Conservation (phyloP, 2,888 invertebrate genomes). For the Anticlea derivata region DNA sequence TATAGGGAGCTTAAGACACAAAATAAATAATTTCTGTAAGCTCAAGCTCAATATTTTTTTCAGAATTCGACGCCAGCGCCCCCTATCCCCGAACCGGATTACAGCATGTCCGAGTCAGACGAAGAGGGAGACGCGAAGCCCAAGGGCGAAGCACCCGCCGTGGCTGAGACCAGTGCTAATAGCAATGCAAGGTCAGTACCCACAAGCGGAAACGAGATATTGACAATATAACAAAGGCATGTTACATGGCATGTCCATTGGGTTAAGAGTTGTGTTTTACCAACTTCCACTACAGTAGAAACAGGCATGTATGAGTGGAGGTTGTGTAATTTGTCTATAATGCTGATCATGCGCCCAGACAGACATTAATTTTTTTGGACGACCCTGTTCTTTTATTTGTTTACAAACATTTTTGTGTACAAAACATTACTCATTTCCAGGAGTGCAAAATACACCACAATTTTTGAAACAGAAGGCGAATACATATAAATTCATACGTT, state of each 20-base stretch:
- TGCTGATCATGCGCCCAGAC: too few species aligned
- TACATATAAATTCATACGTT: constrained; percentile 41
- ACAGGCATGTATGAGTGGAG: too few species aligned
- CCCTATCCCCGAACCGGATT: constrained; percentile 96
- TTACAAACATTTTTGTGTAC: constrained; percentile 11
- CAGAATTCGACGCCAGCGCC: constrained; percentile 84
- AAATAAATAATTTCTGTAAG: neutral
- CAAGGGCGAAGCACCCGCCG: constrained; percentile 76
- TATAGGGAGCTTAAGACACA: too few species aligned
- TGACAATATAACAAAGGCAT: too few species aligned
- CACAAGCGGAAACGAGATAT: too few species aligned
- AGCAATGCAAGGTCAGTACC: constrained; percentile 87
- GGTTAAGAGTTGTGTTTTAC: too few species aligned
- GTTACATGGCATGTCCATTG: too few species aligned
- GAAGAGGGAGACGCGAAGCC: constrained; percentile 86
- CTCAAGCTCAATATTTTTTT: constrained; percentile 16
- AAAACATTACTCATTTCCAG: constrained; percentile 57
- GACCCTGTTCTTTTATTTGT: too few species aligned
- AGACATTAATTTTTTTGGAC: too few species aligned
- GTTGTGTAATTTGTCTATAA: too few species aligned
- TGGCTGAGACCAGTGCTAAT: constrained; percentile 89
- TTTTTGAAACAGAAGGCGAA: constrained; percentile 66
- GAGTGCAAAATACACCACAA: constrained; percentile 62
- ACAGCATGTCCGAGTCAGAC: constrained; percentile 94
- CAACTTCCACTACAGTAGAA: too few species aligned